Percentiles rank a stretch among this genome's conserved stretches.
phyloP scores from a whole-genome alignment of 2,797 vertebrate species.

The Microctenopoma lineatum region DNA sequence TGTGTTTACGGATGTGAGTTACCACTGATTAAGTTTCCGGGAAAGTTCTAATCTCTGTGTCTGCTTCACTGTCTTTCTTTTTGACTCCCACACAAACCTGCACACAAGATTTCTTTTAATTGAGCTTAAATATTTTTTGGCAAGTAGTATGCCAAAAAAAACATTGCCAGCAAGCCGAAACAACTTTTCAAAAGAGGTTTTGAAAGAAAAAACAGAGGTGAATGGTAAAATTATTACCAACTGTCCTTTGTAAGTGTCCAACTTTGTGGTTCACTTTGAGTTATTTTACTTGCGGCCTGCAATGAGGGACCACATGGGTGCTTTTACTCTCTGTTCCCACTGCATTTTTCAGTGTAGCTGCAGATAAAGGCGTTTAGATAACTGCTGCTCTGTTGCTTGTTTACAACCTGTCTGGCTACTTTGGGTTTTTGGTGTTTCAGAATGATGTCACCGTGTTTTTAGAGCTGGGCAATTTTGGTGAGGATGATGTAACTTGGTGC shows the following conservation, averaged over 20 bases:
- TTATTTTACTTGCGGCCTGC: too few relatives aligned
- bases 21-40: constrained; percentile 28
- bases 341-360: neutral
- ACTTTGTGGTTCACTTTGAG: neutral
- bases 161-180: too few relatives aligned
- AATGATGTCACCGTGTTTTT: too few relatives aligned
- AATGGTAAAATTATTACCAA: neutral
- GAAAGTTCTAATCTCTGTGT: constrained; percentile 22
- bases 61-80: constrained; percentile 9
- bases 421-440: too few relatives aligned
- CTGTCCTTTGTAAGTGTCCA: neutral
- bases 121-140: constrained; percentile 24
- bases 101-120: constrained; percentile 22
- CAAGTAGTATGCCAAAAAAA: neutral
- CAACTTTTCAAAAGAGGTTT: neutral
- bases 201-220: neutral
- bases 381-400: too few relatives aligned
- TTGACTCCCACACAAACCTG: constrained; percentile 13
- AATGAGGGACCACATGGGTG: neutral
- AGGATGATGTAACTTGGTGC: too few relatives aligned
- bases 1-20: constrained; percentile 47
- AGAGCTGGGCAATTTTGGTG: too few relatives aligned
- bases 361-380: too few relatives aligned
- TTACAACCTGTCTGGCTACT: too few relatives aligned
- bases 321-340: neutral